Evolutionary conservation across 2,113 vertebrate species (phyloP).

Genomic region (Eidolon helvum): DNA sequence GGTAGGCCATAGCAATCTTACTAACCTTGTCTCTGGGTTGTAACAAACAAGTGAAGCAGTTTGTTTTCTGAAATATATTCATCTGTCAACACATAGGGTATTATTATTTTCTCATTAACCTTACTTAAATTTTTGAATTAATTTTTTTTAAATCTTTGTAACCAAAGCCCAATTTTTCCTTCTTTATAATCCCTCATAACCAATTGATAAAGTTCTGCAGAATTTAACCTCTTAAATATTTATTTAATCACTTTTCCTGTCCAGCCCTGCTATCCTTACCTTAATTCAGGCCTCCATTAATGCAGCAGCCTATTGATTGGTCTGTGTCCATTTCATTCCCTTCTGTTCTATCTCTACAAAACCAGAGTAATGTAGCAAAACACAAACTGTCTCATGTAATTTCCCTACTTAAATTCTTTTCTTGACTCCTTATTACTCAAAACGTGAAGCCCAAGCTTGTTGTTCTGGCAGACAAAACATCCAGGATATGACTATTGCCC

Average conservation of each 20-base stretch:
- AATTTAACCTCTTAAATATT: constrained; percentile 53
- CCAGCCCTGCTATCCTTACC: background rate
- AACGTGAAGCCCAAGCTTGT: constrained; percentile 28
- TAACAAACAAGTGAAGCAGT: constrained; percentile 55
- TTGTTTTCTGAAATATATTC: background rate
- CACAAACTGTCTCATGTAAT: background rate
- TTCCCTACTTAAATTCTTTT: background rate
- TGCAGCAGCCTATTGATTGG: background rate
- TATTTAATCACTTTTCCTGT: constrained; percentile 11
- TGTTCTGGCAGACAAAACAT: background rate
- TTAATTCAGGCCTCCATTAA: background rate
- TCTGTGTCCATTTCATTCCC: background rate
- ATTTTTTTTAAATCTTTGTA: constrained; percentile 49
- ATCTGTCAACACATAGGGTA: background rate
- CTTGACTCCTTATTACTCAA: background rate
- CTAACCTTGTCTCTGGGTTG: constrained; percentile 49
- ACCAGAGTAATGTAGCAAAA: background rate
- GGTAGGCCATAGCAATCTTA: constrained; percentile 15
- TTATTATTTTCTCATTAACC: constrained; percentile 45
- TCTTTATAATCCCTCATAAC: background rate
- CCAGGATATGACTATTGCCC: background rate
- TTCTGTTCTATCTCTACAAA: background rate
- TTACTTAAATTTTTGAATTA: constrained; percentile 43
- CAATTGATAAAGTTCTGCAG: constrained; percentile 33
- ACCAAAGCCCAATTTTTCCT: background rate